Evolutionary conservation across 1,140 invertebrate genomes (phyloP).

Genomic region (Dreissena rostriformis): DNA sequence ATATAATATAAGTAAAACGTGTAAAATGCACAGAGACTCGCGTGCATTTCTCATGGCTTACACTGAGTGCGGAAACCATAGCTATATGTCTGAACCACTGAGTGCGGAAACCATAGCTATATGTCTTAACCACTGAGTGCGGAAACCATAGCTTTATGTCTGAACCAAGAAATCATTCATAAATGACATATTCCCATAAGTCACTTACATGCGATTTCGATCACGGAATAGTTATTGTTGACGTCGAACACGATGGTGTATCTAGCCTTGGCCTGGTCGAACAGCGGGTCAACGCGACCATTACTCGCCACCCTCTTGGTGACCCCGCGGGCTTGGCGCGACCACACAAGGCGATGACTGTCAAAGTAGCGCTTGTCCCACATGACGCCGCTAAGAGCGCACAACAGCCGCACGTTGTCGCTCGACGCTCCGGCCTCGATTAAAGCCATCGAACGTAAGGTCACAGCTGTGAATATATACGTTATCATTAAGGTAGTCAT

Average conservation of each 20-base stretch:
- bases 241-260: conserved; percentile 15
- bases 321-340: not conserved
- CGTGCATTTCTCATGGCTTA: too few species aligned
- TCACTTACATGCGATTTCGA: conserved; percentile 20
- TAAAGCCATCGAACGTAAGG: conserved; percentile 4
- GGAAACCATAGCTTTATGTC: too few species aligned
- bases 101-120: too few species aligned
- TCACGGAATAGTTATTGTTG: conserved; percentile 16
- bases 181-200: too few species aligned
- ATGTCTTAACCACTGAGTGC: too few species aligned
- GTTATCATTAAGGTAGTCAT: not conserved
- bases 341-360: conserved; percentile 28
- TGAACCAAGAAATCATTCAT: too few species aligned
- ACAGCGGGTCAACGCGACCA: conserved; percentile 1
- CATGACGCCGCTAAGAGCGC: conserved; percentile 36
- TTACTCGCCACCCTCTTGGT: conserved; percentile 1
- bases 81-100: too few species aligned
- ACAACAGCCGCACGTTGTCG: conserved; percentile 13
- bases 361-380: conserved; percentile 45
- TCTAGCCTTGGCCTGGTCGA: not conserved
- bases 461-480: conserved; percentile 13
- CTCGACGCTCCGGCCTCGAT: conserved; percentile 7
- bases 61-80: too few species aligned
- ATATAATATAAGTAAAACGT: too few species aligned
- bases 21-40: too few species aligned